Conservation (phyloP, 2,888 invertebrate species). For the Saturnia pavonia region DNA sequence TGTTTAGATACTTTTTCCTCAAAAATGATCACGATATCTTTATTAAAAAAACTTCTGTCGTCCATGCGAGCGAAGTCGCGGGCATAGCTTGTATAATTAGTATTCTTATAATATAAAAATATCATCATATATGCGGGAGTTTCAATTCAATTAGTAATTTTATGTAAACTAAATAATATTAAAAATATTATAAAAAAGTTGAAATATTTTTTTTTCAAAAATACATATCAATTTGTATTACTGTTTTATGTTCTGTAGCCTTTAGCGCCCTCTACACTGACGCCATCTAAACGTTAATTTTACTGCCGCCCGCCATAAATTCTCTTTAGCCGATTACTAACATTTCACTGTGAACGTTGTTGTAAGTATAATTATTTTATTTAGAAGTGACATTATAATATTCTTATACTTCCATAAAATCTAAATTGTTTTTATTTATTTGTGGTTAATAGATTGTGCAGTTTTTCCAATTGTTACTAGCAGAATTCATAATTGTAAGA, state of each 20-base stretch:
- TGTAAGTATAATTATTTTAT: conserved; percentile 59
- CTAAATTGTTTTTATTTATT: not conserved
- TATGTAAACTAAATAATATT: not conserved
- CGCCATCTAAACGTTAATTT: conserved; percentile 62
- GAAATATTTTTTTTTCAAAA: not conserved
- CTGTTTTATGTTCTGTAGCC: not conserved
- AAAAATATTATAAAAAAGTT: not conserved
- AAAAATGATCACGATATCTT: no score
- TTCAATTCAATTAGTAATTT: not conserved
- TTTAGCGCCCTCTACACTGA: conserved; percentile 75
- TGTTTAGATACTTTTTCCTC: no score
- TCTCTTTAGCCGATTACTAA: conserved; percentile 60
- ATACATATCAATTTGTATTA: not conserved
- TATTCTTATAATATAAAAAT: no score
- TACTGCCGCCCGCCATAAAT: conserved; percentile 71
- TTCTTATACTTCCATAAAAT: not conserved
- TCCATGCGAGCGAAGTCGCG: no score
- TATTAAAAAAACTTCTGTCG: no score
- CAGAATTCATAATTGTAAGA: conserved; percentile 34
- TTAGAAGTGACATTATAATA: conserved; percentile 25
- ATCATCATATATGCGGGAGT: no score
- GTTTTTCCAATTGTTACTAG: conserved; percentile 6
- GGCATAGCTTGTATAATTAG: no score
- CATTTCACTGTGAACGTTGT: conserved; percentile 72
- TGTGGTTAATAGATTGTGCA: not conserved